Base-by-base conservation (phyloP, 2,113 vertebrate genomes). In the Andinoacara biseriatus region DNA sequence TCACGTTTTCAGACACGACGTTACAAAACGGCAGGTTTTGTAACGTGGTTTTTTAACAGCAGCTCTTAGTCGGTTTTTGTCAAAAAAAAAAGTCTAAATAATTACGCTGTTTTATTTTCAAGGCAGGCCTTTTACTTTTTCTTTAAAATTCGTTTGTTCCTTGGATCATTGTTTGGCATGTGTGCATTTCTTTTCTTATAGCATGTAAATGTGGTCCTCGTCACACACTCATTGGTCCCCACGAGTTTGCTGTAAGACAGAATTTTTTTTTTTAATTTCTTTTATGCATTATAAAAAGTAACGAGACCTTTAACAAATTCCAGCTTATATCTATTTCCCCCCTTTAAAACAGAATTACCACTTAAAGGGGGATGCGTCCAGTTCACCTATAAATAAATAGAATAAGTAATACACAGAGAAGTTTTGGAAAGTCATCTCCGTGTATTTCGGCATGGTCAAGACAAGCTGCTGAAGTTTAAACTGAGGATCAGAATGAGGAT, bases 1-100 rank as follows among this genome's bases (percentile, higher is more conserved):
- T 88, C 87, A 91, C 87, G 91, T 90, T 85, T 81, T 3, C 57
- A 65, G 24, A 65, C 87, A 84, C 86, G 78, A 81, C 87, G 80
- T 92, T 92, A 91, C 86, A 46, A 90, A 92, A 93, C 87, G 1
- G 2, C 10, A 7, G 58, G 17, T 92, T 92, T 87, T 63, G 33
- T 93, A 92, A 92, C 15, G 2, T 31, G 11, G 13, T 78, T 84
- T 58, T 80, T 5, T 22, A 80, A 81, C 85, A 81, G 62, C 58
- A 76, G 57, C 15, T n/a, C 9, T 75, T 15, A 6, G 43, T 49
- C 24, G 15, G 46, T 67, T 46, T 67, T 10, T 15, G 4, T 65
- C 62, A n/a, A n/a, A n/a, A n/a, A 67, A 46, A 69, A 29, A 0
- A 7, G 18, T 29, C 40, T 67, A 43, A 14, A 38, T 22, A 69